Percentiles rank a stretch among this genome's conserved stretches.
These are phyloP conservation scores for Gonioctena quinquepunctata DNA, from an alignment of 1,140 invertebrate genomes.

Conservation along the genomic window DNA sequence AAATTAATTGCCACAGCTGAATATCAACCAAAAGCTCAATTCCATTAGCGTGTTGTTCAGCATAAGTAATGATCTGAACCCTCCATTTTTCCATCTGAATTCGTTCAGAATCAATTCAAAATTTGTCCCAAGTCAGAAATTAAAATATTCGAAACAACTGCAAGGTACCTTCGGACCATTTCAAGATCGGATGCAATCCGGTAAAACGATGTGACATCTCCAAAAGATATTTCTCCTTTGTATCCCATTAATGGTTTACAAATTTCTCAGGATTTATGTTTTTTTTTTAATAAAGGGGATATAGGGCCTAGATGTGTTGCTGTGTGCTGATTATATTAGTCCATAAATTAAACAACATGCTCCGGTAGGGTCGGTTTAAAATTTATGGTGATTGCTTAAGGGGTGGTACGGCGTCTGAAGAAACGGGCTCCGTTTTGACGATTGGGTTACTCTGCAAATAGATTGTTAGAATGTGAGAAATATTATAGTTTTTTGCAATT, in stretches of 20 bases:
- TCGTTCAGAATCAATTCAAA: too few relatives aligned
- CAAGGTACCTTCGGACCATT: conserved; percentile 27
- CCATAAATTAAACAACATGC: conserved; percentile 21
- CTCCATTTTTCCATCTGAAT: too few relatives aligned
- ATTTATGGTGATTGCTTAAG: not conserved
- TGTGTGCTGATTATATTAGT: not conserved
- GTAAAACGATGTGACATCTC: conserved; percentile 24
- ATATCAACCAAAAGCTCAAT: too few relatives aligned
- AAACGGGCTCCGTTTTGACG: too few relatives aligned
- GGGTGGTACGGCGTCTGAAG: too few relatives aligned
- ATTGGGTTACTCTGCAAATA: too few relatives aligned
- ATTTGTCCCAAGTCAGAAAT: conserved; percentile 38
- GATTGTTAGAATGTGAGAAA: too few relatives aligned
- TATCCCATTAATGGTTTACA: conserved; percentile 43
- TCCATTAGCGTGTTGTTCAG: too few relatives aligned
- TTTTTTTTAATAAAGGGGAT: conserved; percentile 22
- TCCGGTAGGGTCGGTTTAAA: not conserved
- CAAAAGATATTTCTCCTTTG: conserved; percentile 41
- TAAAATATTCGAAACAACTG: conserved; percentile 41
- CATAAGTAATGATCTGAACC: too few relatives aligned
- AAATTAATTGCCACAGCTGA: too few relatives aligned
- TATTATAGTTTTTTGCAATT: too few relatives aligned
- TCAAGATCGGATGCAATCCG: conserved; percentile 36
- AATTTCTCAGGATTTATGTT: conserved; percentile 37
- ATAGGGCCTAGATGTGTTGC: not conserved